Evolutionary conservation across 2,888 invertebrate species (phyloP).

Genomic region (Ichneumoninae sp.): DNA sequence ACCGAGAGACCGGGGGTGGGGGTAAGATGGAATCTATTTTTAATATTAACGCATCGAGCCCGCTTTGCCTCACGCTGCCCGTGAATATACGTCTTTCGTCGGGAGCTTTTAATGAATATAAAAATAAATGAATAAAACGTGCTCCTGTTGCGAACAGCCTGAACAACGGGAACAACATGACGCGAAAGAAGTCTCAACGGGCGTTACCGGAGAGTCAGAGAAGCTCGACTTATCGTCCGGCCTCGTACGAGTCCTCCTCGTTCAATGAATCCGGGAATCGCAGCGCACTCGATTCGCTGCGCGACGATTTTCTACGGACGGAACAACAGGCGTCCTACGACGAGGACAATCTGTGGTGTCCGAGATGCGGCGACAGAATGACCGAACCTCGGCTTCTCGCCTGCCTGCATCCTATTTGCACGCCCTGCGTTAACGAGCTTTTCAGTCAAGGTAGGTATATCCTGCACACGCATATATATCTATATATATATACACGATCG

Average conservation of each 20-base stretch:
- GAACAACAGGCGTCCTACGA: slow-evolving; percentile 38
- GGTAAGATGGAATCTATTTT: slow-evolving; percentile 4
- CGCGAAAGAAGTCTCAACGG: slow-evolving; percentile 32
- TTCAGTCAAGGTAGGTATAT: slow-evolving; percentile 66
- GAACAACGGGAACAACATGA: slow-evolving; percentile 36
- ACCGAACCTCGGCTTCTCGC: slow-evolving; percentile 80
- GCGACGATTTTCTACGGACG: slow-evolving; percentile 37
- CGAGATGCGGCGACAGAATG: slow-evolving; percentile 78
- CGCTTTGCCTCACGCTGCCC: background rate
- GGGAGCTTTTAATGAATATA: background rate
- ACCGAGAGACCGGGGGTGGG: background rate
- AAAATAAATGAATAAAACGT: slow-evolving; percentile 18
- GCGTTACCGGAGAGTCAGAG: slow-evolving; percentile 52
- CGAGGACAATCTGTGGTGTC: slow-evolving; percentile 74
- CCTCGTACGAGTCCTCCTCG: slow-evolving; percentile 62
- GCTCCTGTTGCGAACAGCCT: slow-evolving; percentile 35
- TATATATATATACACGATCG: background rate
- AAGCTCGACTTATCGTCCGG: slow-evolving; percentile 63
- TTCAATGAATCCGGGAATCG: slow-evolving; percentile 37
- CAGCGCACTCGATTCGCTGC: slow-evolving; percentile 28
- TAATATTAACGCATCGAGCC: background rate
- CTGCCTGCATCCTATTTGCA: slow-evolving; percentile 81
- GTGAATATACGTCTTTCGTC: slow-evolving; percentile 13
- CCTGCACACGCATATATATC: background rate
- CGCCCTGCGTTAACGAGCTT: slow-evolving; percentile 77